Base-by-base conservation (phyloP, 1,140 invertebrate genomes). In the Diachasma alloeum region DNA sequence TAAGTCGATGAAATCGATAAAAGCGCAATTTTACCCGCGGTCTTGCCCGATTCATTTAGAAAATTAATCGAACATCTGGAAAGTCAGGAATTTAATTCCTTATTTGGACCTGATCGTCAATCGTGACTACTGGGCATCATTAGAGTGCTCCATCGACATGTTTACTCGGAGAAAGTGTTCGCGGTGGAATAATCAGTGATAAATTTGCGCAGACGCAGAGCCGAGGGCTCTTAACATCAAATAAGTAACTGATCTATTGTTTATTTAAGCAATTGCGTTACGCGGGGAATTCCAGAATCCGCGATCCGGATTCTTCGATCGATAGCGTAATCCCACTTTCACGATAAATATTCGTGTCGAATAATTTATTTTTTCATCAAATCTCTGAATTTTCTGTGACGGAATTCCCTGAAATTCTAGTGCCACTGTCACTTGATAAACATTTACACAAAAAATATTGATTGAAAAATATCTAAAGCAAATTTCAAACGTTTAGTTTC, bases 41-140 rank as follows among this genome's bases (percentile, higher is more conserved):
- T 74, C 63, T 67, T 66, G 39, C 17, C 74, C 9, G 44, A 17
- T 68, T 53, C 36, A 44, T 11, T 44, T 66, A 44, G 44, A 44
- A 75, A 75, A 75, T 68, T 75, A 68, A 68, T 31, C 59, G 42
- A 26, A 13, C 63, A 46, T 44, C 68, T 68, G 19, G 67, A 69
- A 44, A 68, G 24, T 17, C 42, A 75, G 67, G 74, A 68, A 75
- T 69, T 75, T 75, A 42, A 46, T 75, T 75, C 74, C 74, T 75
- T 75, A 75, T 75, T 75, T 63, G 74, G 74, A 42, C 22, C 66
- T 74, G 59, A 66, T 74, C 17, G 37, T 59, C 36, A 73, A 59
- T 74, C 39, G 74, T 75, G 67, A 75, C 66, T 69, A 31, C 67
- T 69, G 42, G 63, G 59, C 42, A 26, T 36, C 26, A 69, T 37